Evolutionary conservation across 2,797 vertebrate species (phyloP), one percentile per base, ranked within the genome.

Genomic region (Morelia viridis): DNA sequence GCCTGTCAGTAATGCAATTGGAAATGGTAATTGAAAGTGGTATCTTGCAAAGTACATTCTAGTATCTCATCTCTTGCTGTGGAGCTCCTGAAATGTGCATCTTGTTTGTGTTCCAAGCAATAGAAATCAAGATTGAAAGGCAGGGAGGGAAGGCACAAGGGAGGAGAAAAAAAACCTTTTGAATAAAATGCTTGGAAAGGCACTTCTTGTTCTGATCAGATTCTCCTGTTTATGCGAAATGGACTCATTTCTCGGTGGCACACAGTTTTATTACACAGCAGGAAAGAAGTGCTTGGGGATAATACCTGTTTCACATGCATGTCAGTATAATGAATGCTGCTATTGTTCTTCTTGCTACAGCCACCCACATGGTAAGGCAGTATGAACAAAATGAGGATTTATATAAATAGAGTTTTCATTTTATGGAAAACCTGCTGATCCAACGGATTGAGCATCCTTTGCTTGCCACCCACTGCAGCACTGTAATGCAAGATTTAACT

Each of bases 21-120:
- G 90, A 95, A 94, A 96, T 95, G 94, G 95, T 95, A 96, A 97
- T 95, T 96, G 94, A 96, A 96, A 97, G 93, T 31, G 4, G 90
- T 89, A 89, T 96, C 95, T 97, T 91, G 92, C 22, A 5, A 89
- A 91, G 93, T 96, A 87, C 89, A 85, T 94, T 96, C 95, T 12
- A 11, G 89, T 90, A 95, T 88, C 83, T 95, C 85, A 62, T 94
- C 93, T 95, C 91, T 94, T 87, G 53, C 87, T 58, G 7, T 0
- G 90, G 57, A 57, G 94, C 88, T 80, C 64, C 92, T 85, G 1
- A 94, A 97, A 96, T 95, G 92, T 89, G 92, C 93, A 0, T 4
- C 91, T 93, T 94, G 91, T 95, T 96, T 95, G 90, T 96, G 85
- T 94, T 96, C 91, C 92, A 95, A 95, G 91, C 87, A 94, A 87